Evolutionary conservation across 2,113 vertebrate species (phyloP).

Genomic region (Platanista minor): DNA sequence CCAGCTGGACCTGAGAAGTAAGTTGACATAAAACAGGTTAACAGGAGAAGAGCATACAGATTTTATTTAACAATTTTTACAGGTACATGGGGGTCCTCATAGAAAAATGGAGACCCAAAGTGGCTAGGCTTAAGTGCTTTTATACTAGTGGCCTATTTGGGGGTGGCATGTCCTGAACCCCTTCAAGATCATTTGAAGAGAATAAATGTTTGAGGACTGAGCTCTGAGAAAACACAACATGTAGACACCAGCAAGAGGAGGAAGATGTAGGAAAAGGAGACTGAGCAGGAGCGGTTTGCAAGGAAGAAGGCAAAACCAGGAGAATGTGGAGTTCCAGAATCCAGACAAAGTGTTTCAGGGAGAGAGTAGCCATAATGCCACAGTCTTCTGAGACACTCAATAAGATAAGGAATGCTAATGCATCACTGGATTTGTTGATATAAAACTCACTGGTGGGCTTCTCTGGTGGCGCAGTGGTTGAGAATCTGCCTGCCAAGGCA

Average conservation of each 20-base stretch:
- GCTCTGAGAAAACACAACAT: background rate
- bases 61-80: background rate
- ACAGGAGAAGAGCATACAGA: background rate
- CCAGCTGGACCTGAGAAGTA: background rate
- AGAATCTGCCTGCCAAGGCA: too few species aligned
- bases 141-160: background rate
- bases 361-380: background rate
- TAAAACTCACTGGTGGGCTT: background rate
- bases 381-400: background rate
- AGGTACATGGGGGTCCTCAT: background rate
- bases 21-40: background rate
- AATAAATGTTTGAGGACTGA: background rate
- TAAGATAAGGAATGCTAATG: background rate
- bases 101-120: background rate
- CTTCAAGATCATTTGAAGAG: background rate
- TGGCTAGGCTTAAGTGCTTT: background rate
- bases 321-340: background rate
- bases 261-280: background rate
- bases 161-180: background rate
- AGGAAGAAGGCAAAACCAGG: background rate
- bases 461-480: too few species aligned
- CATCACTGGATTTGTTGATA: background rate
- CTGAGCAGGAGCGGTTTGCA: background rate
- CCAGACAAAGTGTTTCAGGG: background rate
- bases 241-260: background rate